Evolutionary conservation across 2,797 vertebrate species (phyloP), one percentile per base, ranked within the genome.

Genomic region (Gephyroberyx darwinii): DNA sequence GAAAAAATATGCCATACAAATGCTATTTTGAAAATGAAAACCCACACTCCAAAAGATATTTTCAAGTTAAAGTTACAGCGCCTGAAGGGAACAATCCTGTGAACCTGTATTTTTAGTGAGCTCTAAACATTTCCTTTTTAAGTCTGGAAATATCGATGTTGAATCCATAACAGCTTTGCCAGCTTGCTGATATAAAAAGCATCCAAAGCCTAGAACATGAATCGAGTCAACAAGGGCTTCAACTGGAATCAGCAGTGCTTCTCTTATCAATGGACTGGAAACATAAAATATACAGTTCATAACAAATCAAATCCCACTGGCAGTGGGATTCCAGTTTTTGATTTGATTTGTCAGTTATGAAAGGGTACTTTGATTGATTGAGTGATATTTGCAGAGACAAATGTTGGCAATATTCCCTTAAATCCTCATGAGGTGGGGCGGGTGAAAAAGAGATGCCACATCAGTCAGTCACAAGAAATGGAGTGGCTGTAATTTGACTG

Each of bases 31-130:
- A 26, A 26, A 26, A 26, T 26, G 26, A 26, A 26, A 26, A 26
- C 26, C 26, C 26, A 26, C 26, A 26, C 26, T 26, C 26, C n/a
- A 5, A 37, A 1, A 19, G 14, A 55, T 33, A 16, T 56, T 8
- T 16, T 35, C 61, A 74, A 71, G 30, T 26, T 50, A 37, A 55
- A 51, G 7, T n/a, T n/a, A n/a, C 67, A 70, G 43, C 35, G 13
- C 22, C 54, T 54, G 35, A 52, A 31, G 26, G 30, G 31, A 65
- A 75, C 17, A 71, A 64, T 31, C 61, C 61, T 37, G 10, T 52
- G 19, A 52, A 43, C 58, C 58, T 14, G n/a, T 6, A 35, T 39
- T 52, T 20, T 14, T 20, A 9, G 26, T 22, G 22, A 45, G 8
- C 19, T 9, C n/a, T 12, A 19, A 64, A 3, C n/a, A 37, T 30